Conservation (phyloP, 2,797 vertebrate genomes). For the Bradypus variegatus region DNA sequence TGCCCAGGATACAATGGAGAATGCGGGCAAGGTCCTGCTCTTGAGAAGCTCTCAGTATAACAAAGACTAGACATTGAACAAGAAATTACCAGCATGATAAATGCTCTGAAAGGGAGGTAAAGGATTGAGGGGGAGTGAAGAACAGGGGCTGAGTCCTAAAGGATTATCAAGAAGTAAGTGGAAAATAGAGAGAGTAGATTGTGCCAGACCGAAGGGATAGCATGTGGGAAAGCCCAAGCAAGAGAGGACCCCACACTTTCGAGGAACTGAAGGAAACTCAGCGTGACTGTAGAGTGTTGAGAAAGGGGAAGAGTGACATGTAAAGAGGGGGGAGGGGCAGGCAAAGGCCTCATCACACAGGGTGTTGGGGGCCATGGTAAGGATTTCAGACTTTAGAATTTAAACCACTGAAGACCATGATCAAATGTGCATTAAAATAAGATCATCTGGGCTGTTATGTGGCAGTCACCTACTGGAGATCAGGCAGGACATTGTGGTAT, state of each 20-base stretch:
- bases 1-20: background rate
- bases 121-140: background rate
- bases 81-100: background rate
- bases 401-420: background rate
- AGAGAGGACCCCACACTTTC: background rate
- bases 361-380: background rate
- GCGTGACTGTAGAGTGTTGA: background rate
- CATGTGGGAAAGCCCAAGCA: background rate
- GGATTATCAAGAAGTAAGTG: background rate
- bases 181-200: background rate
- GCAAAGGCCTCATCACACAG: background rate
- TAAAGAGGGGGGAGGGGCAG: background rate
- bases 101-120: background rate
- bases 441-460: background rate
- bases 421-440: background rate
- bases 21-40: background rate
- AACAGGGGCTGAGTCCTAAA: background rate
- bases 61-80: background rate
- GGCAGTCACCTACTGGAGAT: background rate
- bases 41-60: background rate
- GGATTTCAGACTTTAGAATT: background rate
- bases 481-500: background rate
- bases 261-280: background rate
- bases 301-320: background rate
- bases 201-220: background rate